Evolutionary conservation across 1,140 invertebrate genomes (phyloP).

Genomic region (Calycopis cecrops): DNA sequence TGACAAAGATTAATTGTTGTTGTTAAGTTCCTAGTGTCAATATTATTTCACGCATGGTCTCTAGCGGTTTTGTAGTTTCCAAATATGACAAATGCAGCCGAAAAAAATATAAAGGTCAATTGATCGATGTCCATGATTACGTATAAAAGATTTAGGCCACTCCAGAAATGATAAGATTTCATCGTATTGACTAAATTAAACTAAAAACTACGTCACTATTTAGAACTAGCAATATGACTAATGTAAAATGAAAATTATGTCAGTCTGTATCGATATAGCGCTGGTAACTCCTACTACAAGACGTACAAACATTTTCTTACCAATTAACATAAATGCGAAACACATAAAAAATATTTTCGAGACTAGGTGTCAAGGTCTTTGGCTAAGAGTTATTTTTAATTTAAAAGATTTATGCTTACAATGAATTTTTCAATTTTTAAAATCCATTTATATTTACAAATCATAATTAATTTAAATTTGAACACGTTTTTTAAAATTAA

Average conservation of each 20-base stretch:
- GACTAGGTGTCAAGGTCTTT: conserved; percentile 66
- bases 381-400: conserved; percentile 43
- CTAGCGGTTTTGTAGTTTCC: no score
- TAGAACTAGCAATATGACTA: conserved; percentile 25
- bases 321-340: conserved; percentile 50
- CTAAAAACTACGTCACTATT: conserved; percentile 12
- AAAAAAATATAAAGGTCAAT: no score
- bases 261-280: conserved; percentile 60
- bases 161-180: not conserved
- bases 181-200: no score
- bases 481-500: not conserved
- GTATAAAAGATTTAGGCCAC: not conserved
- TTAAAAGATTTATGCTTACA: conserved; percentile 9
- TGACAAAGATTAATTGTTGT: no score
- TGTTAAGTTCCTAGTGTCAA: no score
- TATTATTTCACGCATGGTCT: no score
- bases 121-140: no score
- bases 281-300: conserved; percentile 52
- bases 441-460: conserved; percentile 13
- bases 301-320: conserved; percentile 21
- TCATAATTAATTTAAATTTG: not conserved
- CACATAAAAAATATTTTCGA: conserved; percentile 48
- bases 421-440: conserved; percentile 12
- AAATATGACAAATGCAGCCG: no score
- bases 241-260: conserved; percentile 38